A percentile compares a stretch with the other conserved stretches of the same genome.
These are phyloP conservation scores for Platycnemis pennipes DNA, from an alignment of 2,888 invertebrate genomes.

Conservation along the genomic window DNA sequence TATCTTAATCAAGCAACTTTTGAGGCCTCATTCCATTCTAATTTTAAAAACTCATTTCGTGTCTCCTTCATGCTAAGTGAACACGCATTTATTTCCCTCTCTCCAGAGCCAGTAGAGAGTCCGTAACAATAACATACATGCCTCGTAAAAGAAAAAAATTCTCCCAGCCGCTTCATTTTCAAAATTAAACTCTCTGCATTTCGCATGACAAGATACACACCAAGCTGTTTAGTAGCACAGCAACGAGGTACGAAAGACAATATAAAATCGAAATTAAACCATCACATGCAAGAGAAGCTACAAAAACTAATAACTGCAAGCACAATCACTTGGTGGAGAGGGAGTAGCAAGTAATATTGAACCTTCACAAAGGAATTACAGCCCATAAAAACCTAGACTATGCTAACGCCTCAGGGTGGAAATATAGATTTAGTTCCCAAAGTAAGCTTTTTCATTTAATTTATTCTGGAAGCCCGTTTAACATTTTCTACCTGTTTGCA, in stretches of 20 bases:
- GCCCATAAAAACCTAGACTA: too few relatives aligned
- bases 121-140: conserved; percentile 5
- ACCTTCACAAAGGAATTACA: too few relatives aligned
- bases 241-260: neutral
- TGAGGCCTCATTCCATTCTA: neutral
- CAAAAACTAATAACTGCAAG: too few relatives aligned
- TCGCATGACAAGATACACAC: neutral
- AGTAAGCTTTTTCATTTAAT: too few relatives aligned
- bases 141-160: neutral
- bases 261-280: too few relatives aligned
- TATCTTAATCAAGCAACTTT: neutral
- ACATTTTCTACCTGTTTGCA: too few relatives aligned
- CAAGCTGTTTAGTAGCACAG: neutral
- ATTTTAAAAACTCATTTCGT: neutral
- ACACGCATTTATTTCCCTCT: conserved; percentile 8
- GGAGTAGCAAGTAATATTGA: too few relatives aligned
- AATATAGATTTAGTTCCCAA: too few relatives aligned
- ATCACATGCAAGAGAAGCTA: too few relatives aligned
- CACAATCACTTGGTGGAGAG: too few relatives aligned
- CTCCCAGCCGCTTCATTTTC: conserved; percentile 34
- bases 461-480: too few relatives aligned
- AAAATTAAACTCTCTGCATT: neutral
- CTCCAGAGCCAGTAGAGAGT: neutral
- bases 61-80: neutral
- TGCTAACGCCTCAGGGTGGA: too few relatives aligned